Conservation (phyloP, 2,797 vertebrate genomes). For the Propithecus deckenii region DNA sequence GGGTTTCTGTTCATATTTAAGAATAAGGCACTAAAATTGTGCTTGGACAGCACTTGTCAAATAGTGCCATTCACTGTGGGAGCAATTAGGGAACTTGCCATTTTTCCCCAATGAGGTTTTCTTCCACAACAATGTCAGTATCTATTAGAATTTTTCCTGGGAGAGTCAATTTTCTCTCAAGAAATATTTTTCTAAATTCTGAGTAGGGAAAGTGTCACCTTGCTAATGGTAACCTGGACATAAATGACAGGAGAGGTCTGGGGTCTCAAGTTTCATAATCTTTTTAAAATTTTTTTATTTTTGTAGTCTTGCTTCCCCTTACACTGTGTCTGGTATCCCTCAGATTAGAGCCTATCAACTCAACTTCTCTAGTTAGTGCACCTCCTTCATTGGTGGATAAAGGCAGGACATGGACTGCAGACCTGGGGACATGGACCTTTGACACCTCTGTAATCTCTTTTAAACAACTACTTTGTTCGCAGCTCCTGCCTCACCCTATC, state of each 20-base stretch:
- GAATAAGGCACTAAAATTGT: background rate
- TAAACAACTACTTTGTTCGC: background rate
- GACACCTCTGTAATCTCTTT: background rate
- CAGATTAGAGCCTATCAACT: background rate
- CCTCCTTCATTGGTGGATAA: background rate
- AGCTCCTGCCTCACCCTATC: background rate
- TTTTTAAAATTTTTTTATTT: background rate
- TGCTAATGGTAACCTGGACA: background rate
- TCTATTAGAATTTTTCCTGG: background rate
- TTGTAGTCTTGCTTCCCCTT: background rate
- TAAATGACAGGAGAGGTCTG: background rate
- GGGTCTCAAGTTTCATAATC: background rate
- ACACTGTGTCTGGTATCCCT: background rate
- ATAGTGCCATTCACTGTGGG: background rate
- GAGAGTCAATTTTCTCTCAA: background rate
- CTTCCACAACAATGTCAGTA: background rate
- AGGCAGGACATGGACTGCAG: background rate
- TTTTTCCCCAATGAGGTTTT: background rate
- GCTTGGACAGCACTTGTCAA: background rate
- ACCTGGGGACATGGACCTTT: background rate
- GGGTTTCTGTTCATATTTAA: background rate
- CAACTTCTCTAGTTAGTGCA: background rate
- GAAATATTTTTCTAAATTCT: background rate
- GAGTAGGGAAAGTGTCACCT: background rate
- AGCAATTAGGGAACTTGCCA: background rate